Percentiles rank a stretch among this genome's conserved stretches.
Evolutionary conservation across 1,140 invertebrate genomes (phyloP).

Genomic region (Gonioctena quinquepunctata): DNA sequence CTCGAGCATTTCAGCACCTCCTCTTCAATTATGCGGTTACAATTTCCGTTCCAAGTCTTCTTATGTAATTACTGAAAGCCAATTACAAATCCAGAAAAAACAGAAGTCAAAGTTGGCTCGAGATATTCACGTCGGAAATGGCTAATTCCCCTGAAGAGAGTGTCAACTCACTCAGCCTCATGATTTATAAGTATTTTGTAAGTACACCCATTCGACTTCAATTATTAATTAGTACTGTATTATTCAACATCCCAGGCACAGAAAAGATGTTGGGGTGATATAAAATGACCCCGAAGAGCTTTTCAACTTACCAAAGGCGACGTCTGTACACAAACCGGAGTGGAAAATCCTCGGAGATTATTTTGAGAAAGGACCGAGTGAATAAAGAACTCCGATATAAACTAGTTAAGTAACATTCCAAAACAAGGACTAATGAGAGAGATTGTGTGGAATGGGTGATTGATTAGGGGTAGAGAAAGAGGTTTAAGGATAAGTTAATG

Average conservation of each 20-base stretch:
- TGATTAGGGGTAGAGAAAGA: not conserved
- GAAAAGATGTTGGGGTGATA: not conserved
- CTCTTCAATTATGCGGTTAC: too few relatives aligned
- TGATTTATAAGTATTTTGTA: not conserved
- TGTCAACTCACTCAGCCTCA: not conserved
- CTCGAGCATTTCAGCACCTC: too few relatives aligned
- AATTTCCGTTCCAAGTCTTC: too few relatives aligned
- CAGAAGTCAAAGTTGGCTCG: not conserved
- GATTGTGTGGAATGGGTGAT: not conserved
- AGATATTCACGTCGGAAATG: not conserved
- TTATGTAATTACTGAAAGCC: too few relatives aligned
- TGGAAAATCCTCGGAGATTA: not conserved
- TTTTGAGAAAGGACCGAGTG: not conserved
- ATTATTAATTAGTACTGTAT: not conserved
- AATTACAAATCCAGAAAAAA: too few relatives aligned
- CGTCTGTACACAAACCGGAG: not conserved
- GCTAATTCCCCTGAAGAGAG: not conserved
- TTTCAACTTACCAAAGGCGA: not conserved
- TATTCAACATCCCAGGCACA: not conserved
- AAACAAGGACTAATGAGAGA: not conserved
- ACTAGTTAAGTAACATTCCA: not conserved
- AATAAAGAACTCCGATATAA: not conserved
- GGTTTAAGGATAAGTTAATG: not conserved
- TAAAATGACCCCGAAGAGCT: not conserved
- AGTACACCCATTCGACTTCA: not conserved